Base-by-base conservation (phyloP, 2,113 vertebrate species). In the Thomomys bottae region DNA sequence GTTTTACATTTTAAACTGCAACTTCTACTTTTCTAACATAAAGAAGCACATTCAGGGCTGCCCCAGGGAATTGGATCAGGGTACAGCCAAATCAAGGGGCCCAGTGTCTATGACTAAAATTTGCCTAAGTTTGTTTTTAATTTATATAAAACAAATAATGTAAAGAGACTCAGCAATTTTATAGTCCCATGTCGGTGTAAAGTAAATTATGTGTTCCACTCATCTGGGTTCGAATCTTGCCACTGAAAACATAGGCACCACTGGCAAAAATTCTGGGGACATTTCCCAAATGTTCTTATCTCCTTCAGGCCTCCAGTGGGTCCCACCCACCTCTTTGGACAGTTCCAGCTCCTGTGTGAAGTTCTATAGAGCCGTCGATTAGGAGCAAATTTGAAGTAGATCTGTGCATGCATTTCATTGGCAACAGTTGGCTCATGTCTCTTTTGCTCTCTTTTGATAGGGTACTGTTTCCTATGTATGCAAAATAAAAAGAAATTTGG, bases 111-210 rank as follows among this genome's bases (percentile, higher is more conserved):
- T 0, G 21, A 66, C 28, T 28, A 24, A 68, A 49, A 18, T 73
- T 78, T 66, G 0, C 49, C 57, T 54, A 15, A 54, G 49, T 54
- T 73, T 64, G 82, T 88, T 92, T 73, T 77, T 64, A 77, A n/a
- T n/a, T n/a, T n/a, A n/a, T n/a, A n/a, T n/a, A n/a, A n/a, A n/a
- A n/a, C n/a, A 42, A 77, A 76, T 87, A 88, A 88, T 79, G 71
- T 76, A 71, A 64, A 94, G 54, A n/a, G 89, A 32, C 93, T 89
- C 82, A 73, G 11, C 68, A 38, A 6, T 96, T 97, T 96, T 95
- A 9, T 93, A 87, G 57, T 82, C 49, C 0, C 8, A 18, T 73
- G 75, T 91, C n/a, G 91, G 78, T 83, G 28, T 93, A 1, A 23
- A 88, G 70, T n/a, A 85, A 49, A 28, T 76, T 61, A 28, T 12